phyloP scores from a whole-genome alignment of 2,113 vertebrate genomes.

The Psephotus haematonotus region DNA sequence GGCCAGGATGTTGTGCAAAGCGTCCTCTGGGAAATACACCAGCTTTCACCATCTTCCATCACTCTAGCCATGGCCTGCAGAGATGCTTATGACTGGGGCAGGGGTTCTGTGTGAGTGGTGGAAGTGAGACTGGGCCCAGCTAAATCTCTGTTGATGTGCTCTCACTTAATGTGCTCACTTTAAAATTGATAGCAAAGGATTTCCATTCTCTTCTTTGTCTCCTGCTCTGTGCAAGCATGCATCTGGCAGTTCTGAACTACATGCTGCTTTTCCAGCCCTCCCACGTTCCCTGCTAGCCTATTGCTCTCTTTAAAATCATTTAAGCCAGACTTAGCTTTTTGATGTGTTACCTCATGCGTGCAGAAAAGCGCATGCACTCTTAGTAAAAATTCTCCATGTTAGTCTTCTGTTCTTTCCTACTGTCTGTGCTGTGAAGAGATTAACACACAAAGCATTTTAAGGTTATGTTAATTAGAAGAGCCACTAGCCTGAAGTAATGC shows the following conservation, averaged over 20 bases:
- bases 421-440: background rate
- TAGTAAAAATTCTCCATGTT: background rate
- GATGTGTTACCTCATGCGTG: background rate
- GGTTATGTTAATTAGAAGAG: background rate
- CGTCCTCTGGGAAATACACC: background rate
- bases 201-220: background rate
- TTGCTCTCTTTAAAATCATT: background rate
- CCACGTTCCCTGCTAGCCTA: fast-evolving
- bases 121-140: background rate
- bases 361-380: background rate
- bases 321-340: background rate
- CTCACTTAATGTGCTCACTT: background rate
- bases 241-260: background rate
- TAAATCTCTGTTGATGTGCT: background rate
- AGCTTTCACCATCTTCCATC: background rate
- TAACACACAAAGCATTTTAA: background rate
- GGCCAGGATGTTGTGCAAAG: background rate
- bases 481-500: background rate
- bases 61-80: too few relatives aligned
- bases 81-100: background rate
- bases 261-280: background rate
- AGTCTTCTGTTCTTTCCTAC: background rate
- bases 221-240: background rate
- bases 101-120: background rate
- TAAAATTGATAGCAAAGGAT: background rate